Evolutionary conservation across 2,113 vertebrate genomes (phyloP).

Genomic region (Actinemys pallida): DNA sequence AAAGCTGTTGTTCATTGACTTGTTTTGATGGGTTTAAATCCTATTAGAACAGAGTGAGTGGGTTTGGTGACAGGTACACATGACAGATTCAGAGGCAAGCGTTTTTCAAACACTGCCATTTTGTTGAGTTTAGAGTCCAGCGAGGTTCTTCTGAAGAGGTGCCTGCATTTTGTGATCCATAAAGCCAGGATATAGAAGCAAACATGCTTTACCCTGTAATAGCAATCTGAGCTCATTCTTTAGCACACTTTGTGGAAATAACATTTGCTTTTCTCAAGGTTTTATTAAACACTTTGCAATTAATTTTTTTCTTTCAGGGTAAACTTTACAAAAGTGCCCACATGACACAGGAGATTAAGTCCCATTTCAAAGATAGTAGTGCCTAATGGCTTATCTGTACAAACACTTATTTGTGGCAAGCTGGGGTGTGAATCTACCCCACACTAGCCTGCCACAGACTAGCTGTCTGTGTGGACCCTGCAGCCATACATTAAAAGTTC

Average conservation of each 20-base stretch:
- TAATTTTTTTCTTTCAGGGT: background rate
- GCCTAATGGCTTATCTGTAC: background rate
- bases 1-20: background rate
- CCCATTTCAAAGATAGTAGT: background rate
- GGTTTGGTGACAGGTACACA: background rate
- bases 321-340: background rate
- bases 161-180: background rate
- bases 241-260: background rate
- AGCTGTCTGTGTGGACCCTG: background rate
- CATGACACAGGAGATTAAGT: background rate
- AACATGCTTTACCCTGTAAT: background rate
- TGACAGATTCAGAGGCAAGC: too few relatives aligned
- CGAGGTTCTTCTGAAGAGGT: background rate
- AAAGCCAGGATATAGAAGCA: background rate
- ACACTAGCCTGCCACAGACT: background rate
- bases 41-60: background rate
- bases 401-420: background rate
- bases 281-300: background rate
- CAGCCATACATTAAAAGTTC: too few relatives aligned
- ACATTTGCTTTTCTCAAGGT: background rate
- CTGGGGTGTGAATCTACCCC: background rate
- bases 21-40: background rate
- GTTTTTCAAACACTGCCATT: background rate
- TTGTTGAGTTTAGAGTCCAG: background rate
- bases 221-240: background rate